Conservation (phyloP, 2,797 vertebrate genomes). For the Amblyopsis hoosieri region DNA sequence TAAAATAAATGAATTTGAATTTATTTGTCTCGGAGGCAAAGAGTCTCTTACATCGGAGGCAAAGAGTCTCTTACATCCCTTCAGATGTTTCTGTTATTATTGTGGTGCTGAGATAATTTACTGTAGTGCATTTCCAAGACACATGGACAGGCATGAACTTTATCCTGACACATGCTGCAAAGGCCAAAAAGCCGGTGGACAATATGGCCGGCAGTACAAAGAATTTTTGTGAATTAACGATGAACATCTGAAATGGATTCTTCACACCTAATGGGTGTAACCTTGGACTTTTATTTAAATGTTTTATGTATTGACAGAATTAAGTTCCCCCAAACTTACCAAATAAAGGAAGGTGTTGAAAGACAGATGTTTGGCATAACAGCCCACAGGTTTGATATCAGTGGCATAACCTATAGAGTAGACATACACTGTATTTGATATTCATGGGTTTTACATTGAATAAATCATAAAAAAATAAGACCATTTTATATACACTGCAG, state of each 20-base stretch:
- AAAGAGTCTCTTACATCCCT: constrained; percentile 33
- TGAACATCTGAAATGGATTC: constrained; percentile 36
- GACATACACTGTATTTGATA: too few species aligned
- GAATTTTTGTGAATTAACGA: constrained; percentile 22
- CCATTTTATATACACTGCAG: too few species aligned
- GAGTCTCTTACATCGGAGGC: constrained; percentile 30
- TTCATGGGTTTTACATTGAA: too few species aligned
- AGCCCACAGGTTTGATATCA: too few species aligned
- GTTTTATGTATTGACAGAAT: too few species aligned
- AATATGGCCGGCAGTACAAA: constrained; percentile 32
- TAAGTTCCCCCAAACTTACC: too few species aligned
- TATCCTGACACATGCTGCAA: constrained; percentile 17
- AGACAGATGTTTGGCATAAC: too few species aligned
- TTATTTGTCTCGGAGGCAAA: constrained; percentile 44
- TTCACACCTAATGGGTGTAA: constrained; percentile 36
- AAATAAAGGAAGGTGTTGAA: too few species aligned
- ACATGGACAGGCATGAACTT: constrained; percentile 35
- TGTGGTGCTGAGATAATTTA: constrained; percentile 50
- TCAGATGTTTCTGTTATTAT: constrained; percentile 67
- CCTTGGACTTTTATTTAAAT: too few species aligned
- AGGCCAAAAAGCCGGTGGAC: constrained; percentile 27
- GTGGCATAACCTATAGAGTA: too few species aligned
- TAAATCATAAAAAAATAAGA: too few species aligned
- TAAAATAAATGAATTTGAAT: constrained; percentile 42
- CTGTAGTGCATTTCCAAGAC: constrained; percentile 38